Percentiles rank a stretch among this genome's conserved stretches.
Conservation (phyloP, 2,113 vertebrate genomes). For the Colossoma macropomum region DNA sequence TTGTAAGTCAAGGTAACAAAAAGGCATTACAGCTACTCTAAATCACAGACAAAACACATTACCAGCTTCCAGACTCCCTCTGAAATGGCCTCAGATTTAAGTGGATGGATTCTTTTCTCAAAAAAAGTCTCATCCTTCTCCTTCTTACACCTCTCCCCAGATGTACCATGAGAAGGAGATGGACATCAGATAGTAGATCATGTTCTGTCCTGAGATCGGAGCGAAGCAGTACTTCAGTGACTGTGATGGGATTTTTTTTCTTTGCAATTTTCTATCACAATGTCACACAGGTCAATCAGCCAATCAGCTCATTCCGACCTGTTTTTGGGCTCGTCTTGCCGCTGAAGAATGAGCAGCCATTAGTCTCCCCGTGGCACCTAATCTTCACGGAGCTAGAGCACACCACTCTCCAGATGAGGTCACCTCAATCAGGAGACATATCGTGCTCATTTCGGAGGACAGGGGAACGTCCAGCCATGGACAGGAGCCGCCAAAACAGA, state of each 20-base stretch:
- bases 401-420: slow-evolving; percentile 27
- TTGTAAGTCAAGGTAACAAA: background rate
- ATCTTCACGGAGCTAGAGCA: background rate
- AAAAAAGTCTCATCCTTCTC: background rate
- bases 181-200: background rate
- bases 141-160: background rate
- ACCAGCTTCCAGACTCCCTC: background rate
- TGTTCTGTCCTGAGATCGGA: background rate
- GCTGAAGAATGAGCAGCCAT: background rate
- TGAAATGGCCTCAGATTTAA: background rate
- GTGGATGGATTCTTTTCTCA: background rate
- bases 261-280: background rate
- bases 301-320: slow-evolving; percentile 10
- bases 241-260: background rate
- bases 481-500: background rate
- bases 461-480: background rate
- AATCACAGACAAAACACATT: background rate
- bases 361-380: slow-evolving; percentile 2
- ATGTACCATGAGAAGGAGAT: background rate
- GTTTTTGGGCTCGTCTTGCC: background rate
- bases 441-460: slow-evolving; percentile 3
- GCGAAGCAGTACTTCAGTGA: background rate
- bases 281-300: slow-evolving; percentile 29
- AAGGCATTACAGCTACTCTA: background rate
- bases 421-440: slow-evolving; percentile 39